Conservation (phyloP, 2,888 invertebrate species). For the Pammene fasciana region DNA sequence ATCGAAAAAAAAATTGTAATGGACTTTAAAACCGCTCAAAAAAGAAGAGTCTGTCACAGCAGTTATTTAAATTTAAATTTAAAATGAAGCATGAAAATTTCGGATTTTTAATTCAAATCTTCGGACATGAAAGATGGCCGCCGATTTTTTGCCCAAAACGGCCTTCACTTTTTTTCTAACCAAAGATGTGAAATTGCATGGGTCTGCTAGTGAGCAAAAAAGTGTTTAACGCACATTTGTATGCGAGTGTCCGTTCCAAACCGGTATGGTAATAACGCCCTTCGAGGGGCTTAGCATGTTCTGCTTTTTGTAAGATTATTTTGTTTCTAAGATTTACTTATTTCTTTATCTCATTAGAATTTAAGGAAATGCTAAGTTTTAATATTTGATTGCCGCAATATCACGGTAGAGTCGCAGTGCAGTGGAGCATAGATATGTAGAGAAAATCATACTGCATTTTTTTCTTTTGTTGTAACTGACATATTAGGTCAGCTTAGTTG, state of each 20-base stretch:
- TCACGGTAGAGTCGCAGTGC: too few species aligned
- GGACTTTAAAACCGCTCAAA: background rate
- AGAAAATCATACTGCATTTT: too few species aligned
- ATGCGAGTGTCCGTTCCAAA: constrained; percentile 44
- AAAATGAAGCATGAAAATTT: constrained; percentile 1
- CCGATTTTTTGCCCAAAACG: constrained; percentile 8
- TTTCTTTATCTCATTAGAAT: background rate
- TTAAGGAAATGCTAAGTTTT: background rate
- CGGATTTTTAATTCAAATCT: background rate
- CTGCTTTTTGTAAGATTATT: background rate
- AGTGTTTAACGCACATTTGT: constrained; percentile 38
- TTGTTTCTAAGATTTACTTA: too few species aligned
- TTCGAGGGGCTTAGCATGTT: constrained; percentile 38
- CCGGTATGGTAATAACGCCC: constrained; percentile 47
- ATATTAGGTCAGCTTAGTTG: too few species aligned
- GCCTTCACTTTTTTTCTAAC: constrained; percentile 8
- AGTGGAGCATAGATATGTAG: too few species aligned
- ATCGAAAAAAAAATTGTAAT: background rate
- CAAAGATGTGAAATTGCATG: constrained; percentile 25
- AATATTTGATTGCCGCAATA: too few species aligned
- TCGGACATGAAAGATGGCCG: constrained; percentile 8
- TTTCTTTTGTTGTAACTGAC: too few species aligned
- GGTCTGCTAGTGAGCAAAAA: constrained; percentile 21
- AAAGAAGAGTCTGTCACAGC: background rate
- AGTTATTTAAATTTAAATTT: too few species aligned